Percentiles rank a stretch among this genome's conserved stretches.
Conservation (phyloP, 92 coral and sea anemone genomes). For the Palythoa heliodiscus region DNA sequence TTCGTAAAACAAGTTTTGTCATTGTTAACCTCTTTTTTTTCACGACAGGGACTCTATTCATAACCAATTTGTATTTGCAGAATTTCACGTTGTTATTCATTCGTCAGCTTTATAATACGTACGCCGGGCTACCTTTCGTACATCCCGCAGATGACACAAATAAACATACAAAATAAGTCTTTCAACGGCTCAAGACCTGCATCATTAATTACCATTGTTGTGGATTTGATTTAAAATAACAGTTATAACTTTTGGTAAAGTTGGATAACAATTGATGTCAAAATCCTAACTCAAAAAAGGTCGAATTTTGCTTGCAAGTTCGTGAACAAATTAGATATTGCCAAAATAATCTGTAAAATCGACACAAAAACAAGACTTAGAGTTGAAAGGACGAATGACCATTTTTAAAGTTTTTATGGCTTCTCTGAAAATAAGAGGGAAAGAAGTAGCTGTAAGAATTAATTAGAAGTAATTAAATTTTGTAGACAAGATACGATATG, state of each 20-base stretch:
- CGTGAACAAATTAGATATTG: neutral
- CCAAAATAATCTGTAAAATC: neutral
- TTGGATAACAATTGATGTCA: too few relatives aligned
- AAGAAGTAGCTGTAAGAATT: neutral
- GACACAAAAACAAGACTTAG: neutral
- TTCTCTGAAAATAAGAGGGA: neutral
- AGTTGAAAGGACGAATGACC: neutral
- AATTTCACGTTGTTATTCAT: neutral
- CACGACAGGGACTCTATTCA: conserved; percentile 6
- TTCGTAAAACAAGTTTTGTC: neutral
- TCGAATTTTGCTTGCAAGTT: neutral
- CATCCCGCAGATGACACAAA: neutral
- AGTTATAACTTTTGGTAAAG: neutral
- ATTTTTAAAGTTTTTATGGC: neutral
- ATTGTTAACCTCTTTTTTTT: neutral
- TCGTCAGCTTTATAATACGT: neutral
- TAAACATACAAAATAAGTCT: neutral
- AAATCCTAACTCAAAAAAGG: neutral
- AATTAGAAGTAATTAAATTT: neutral
- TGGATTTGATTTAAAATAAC: neutral
- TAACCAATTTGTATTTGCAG: neutral
- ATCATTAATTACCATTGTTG: neutral
- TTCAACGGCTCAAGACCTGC: neutral
- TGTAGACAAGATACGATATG: neutral
- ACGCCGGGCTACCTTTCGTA: neutral